Percentiles rank a stretch among this genome's conserved stretches.
phyloP scores from a whole-genome alignment of 2,888 invertebrate species.

The Pseudoips prasinana region DNA sequence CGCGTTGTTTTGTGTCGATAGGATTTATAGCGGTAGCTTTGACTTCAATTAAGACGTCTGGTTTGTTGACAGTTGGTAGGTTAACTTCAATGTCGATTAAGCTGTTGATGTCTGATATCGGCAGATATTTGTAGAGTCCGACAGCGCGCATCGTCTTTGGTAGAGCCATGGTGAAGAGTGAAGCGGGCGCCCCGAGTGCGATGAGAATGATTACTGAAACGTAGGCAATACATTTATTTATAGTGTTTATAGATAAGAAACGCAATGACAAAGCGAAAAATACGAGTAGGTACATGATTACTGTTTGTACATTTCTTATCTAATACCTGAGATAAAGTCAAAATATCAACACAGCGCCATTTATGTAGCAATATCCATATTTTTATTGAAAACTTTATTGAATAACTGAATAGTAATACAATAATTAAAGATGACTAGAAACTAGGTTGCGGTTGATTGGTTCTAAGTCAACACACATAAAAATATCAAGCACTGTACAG shows the following conservation, averaged over 20 bases:
- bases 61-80: constrained; percentile 47
- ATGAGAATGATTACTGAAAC: constrained; percentile 12
- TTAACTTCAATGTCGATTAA: constrained; percentile 61
- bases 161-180: constrained; percentile 33
- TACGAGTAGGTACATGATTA: neutral
- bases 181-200: constrained; percentile 8
- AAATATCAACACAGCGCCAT: too few species aligned
- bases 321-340: too few species aligned
- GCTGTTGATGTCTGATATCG: constrained; percentile 58
- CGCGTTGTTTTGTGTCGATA: constrained; percentile 63
- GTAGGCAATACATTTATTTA: constrained; percentile 3
- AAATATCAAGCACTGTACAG: too few species aligned
- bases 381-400: too few species aligned
- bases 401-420: too few species aligned
- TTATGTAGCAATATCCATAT: too few species aligned
- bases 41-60: constrained; percentile 65
- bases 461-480: too few species aligned
- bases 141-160: constrained; percentile 70
- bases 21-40: constrained; percentile 69
- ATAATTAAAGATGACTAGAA: too few species aligned
- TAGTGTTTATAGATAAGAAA: neutral
- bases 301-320: neutral
- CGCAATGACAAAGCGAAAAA: neutral
- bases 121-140: constrained; percentile 67
- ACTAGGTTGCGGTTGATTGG: too few species aligned